These are phyloP conservation scores for Drosophila suzukii DNA, from an alignment of 1,140 invertebrate genomes.

Conservation along the genomic window DNA sequence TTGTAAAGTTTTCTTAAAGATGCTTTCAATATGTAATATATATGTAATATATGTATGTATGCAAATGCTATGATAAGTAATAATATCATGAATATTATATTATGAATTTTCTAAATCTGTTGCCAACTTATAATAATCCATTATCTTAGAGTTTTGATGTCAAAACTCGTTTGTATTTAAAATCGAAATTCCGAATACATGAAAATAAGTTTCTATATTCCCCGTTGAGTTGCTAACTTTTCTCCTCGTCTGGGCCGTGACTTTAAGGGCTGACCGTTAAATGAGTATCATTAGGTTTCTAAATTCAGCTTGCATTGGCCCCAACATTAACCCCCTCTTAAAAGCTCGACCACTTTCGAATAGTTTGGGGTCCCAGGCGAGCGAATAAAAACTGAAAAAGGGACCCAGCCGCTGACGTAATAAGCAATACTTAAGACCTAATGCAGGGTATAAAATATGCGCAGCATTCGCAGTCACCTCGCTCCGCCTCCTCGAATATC, in stretches of 20 bases:
- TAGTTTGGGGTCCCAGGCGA: constrained; percentile 23
- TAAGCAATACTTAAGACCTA: constrained; percentile 82
- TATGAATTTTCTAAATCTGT: too few relatives aligned
- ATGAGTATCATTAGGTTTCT: constrained; percentile 25
- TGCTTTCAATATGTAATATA: too few relatives aligned
- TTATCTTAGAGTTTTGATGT: too few relatives aligned
- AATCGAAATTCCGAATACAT: too few relatives aligned
- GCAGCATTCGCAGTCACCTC: constrained; percentile 55
- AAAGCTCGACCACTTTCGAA: constrained; percentile 29
- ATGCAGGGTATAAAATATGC: constrained; percentile 81
- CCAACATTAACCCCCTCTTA: background rate
- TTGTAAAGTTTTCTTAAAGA: background rate
- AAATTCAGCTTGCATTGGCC: constrained; percentile 1
- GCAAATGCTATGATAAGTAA: too few relatives aligned
- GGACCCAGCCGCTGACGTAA: constrained; percentile 48
- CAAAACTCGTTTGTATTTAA: too few relatives aligned
- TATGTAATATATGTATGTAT: too few relatives aligned
- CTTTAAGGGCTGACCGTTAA: background rate
- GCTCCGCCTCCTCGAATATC: background rate
- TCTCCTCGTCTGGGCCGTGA: background rate
- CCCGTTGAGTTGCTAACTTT: background rate
- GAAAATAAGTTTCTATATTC: too few relatives aligned
- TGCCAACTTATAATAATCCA: too few relatives aligned
- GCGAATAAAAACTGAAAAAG: constrained; percentile 29
- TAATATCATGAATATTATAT: too few relatives aligned